Conservation (phyloP, 2,797 vertebrate genomes). For the Oreochromis grahami region DNA sequence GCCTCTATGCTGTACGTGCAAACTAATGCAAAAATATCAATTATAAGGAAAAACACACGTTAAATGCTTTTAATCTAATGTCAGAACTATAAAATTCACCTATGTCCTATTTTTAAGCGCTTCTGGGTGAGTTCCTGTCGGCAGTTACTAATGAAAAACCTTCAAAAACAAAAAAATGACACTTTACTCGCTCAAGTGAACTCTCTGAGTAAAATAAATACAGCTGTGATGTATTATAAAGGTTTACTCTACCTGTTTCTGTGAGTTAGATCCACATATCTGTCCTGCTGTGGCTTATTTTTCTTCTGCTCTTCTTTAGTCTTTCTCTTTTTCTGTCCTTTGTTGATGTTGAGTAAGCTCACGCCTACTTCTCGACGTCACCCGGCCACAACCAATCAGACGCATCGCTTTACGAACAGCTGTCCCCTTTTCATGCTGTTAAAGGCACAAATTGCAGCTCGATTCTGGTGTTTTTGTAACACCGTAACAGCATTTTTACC, state of each 20-base stretch:
- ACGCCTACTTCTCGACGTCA: constrained; percentile 58
- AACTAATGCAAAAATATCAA: not conserved
- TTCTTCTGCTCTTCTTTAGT: constrained; percentile 22
- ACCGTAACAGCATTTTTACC: not conserved
- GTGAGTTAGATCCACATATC: constrained; percentile 52
- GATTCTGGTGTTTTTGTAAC: fast-evolving
- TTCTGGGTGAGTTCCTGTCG: not conserved
- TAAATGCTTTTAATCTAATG: not conserved
- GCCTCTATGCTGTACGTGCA: not conserved
- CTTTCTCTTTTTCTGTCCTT: constrained; percentile 57
- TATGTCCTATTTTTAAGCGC: not conserved
- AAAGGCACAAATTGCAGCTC: not conserved
- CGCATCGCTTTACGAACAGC: not conserved
- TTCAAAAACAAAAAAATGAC: not conserved
- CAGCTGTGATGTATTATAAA: not conserved
- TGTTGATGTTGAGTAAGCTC: constrained; percentile 70
- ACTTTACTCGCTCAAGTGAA: not conserved
- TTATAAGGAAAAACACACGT: not conserved
- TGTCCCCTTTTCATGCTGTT: not conserved
- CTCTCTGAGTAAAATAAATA: too few species aligned
- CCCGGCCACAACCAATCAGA: constrained; percentile 24
- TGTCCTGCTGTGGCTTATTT: not conserved
- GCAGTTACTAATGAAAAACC: not conserved
- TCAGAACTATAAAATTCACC: not conserved
- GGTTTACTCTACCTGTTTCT: constrained; percentile 38